These are phyloP conservation scores for Oconnorella tubifera DNA, from an alignment of 2,888 invertebrate species.

Conservation along the genomic window DNA sequence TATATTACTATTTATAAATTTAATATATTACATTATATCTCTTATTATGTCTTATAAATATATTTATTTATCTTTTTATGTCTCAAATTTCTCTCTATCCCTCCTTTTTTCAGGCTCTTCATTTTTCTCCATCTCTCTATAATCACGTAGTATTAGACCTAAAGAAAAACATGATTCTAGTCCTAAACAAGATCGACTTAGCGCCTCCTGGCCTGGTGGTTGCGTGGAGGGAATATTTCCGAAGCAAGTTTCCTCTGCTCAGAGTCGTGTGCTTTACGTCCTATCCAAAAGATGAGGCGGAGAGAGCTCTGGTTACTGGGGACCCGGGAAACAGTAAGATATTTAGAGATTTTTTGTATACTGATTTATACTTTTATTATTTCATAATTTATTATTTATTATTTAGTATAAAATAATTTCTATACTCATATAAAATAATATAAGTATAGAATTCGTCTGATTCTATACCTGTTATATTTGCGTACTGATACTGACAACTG, in stretches of 20 bases:
- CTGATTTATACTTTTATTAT: constrained; percentile 7
- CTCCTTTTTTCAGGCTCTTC: constrained; percentile 56
- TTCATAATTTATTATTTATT: too few relatives aligned
- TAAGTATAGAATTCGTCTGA: too few relatives aligned
- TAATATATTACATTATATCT: too few relatives aligned
- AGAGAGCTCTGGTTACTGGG: constrained; percentile 13
- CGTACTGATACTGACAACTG: too few relatives aligned
- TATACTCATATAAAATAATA: too few relatives aligned
- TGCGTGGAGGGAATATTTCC: constrained; percentile 82
- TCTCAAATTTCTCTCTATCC: too few relatives aligned
- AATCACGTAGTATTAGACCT: constrained; percentile 70
- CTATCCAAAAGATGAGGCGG: constrained; percentile 60
- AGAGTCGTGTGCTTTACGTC: constrained; percentile 80
- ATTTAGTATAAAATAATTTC: too few relatives aligned
- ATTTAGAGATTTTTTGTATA: too few relatives aligned
- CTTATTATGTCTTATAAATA: too few relatives aligned
- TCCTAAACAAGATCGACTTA: constrained; percentile 88
- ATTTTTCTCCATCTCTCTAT: constrained; percentile 88
- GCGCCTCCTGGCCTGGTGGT: constrained; percentile 75
- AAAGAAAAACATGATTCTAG: constrained; percentile 79
- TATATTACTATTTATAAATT: too few relatives aligned
- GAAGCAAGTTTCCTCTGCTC: constrained; percentile 67
- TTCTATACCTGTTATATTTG: too few relatives aligned
- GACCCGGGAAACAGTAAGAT: background rate
- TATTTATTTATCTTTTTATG: too few relatives aligned